Conservation (phyloP, 2,888 invertebrate species). For the Acrocyrtus sp. region DNA sequence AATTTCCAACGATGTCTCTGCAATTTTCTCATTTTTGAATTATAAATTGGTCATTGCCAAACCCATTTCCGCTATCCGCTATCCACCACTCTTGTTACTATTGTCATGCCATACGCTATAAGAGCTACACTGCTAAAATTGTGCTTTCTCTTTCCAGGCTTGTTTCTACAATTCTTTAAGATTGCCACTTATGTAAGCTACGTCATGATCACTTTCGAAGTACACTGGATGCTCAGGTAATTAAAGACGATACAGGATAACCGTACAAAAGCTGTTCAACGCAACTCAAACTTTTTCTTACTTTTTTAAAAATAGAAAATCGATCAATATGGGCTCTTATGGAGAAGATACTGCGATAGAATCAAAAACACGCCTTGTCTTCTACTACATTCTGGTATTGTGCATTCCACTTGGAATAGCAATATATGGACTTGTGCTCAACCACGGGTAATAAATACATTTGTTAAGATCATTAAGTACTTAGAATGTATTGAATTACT, state of each 20-base stretch:
- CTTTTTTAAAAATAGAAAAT: constrained; percentile 26
- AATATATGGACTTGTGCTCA: constrained; percentile 34
- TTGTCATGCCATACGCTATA: too few relatives aligned
- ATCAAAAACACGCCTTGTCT: constrained; percentile 28
- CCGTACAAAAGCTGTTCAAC: neutral
- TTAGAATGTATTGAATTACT: constrained; percentile 1
- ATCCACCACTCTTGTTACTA: too few relatives aligned
- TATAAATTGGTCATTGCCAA: neutral
- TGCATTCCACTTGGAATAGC: constrained; percentile 31
- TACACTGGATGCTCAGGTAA: constrained; percentile 47
- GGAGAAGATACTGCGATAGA: constrained; percentile 45
- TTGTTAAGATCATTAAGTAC: neutral
- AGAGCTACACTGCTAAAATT: too few relatives aligned
- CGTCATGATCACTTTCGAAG: constrained; percentile 40
- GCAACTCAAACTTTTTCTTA: neutral
- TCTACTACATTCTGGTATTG: constrained; percentile 30
- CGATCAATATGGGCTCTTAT: constrained; percentile 26
- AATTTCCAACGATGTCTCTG: too few relatives aligned
- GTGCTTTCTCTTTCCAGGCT: constrained; percentile 42
- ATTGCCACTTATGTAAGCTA: constrained; percentile 29
- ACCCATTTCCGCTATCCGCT: too few relatives aligned
- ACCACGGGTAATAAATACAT: constrained; percentile 15
- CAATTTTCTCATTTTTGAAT: neutral
- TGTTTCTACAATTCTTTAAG: constrained; percentile 31
- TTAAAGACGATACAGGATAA: neutral